Conservation (phyloP, 1,140 invertebrate genomes). For the Scaptomyza hsui region DNA sequence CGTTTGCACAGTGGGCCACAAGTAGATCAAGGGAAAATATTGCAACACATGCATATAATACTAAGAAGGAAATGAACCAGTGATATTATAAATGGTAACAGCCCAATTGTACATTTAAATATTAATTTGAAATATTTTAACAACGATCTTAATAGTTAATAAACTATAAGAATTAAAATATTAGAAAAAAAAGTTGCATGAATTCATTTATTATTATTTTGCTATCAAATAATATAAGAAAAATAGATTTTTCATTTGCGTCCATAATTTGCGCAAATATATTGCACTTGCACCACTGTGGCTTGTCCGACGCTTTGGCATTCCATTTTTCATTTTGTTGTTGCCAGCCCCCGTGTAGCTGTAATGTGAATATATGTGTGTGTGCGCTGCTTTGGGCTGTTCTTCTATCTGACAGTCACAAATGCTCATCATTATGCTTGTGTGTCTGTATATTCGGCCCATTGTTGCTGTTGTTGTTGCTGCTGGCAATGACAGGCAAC, state of each 20-base stretch:
- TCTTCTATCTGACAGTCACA: conserved; percentile 32
- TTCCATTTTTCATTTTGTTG: conserved; percentile 81
- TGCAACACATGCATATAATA: background rate
- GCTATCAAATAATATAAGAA: too few relatives aligned
- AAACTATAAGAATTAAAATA: too few relatives aligned
- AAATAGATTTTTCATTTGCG: too few relatives aligned
- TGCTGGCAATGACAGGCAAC: conserved; percentile 50
- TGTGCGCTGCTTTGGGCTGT: conserved; percentile 60
- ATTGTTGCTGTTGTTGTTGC: conserved; percentile 46
- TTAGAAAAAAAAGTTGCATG: too few relatives aligned
- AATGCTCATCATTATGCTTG: conserved; percentile 45
- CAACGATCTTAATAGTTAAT: too few relatives aligned
- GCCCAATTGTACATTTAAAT: too few relatives aligned
- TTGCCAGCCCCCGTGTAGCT: conserved; percentile 15
- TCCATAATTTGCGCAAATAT: background rate
- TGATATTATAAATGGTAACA: too few relatives aligned
- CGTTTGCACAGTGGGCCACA: conserved; percentile 27
- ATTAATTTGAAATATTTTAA: too few relatives aligned
- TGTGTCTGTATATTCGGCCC: conserved; percentile 14
- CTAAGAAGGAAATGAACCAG: too few relatives aligned
- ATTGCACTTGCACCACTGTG: conserved; percentile 52
- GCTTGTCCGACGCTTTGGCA: conserved; percentile 42
- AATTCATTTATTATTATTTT: too few relatives aligned
- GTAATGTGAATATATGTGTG: conserved; percentile 28
- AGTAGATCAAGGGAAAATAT: background rate